These are phyloP conservation scores for Neolamprologus brichardi DNA, from an alignment of 2,113 vertebrate species.

Conservation along the genomic window DNA sequence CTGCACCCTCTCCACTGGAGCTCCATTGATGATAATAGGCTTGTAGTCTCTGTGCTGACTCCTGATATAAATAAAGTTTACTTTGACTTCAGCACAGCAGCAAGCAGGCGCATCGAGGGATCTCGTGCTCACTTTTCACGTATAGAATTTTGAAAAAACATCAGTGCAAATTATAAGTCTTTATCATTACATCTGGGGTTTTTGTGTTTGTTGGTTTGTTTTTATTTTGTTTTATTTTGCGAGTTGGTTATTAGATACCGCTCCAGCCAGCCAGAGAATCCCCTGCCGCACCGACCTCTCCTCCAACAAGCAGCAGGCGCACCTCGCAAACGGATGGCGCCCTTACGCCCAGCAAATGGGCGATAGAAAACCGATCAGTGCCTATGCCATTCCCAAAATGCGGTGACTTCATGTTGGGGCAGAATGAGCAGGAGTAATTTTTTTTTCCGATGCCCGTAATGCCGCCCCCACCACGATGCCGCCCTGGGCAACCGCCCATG, in stretches of 20 bases:
- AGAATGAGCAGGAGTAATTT: neutral
- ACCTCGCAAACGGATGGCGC: neutral
- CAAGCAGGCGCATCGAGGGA: neutral
- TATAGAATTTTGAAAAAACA: neutral
- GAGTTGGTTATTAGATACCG: neutral
- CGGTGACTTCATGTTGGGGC: neutral
- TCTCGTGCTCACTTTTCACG: neutral
- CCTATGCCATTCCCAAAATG: neutral
- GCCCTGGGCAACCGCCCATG: neutral
- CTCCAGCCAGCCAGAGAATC: neutral
- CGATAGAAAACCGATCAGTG: neutral
- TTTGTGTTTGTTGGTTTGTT: neutral
- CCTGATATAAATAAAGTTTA: neutral
- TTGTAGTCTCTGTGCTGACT: neutral
- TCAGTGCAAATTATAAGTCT: neutral
- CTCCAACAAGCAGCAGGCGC: neutral
- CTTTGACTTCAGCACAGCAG: neutral
- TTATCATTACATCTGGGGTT: neutral
- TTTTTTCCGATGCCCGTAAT: neutral
- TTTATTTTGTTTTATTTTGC: neutral
- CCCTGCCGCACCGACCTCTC: neutral
- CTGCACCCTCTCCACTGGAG: neutral
- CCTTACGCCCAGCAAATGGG: neutral
- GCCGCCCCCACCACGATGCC: neutral
- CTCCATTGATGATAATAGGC: neutral